phyloP scores from a whole-genome alignment of 2,888 invertebrate species.

The Yponomeuta cagnagella region DNA sequence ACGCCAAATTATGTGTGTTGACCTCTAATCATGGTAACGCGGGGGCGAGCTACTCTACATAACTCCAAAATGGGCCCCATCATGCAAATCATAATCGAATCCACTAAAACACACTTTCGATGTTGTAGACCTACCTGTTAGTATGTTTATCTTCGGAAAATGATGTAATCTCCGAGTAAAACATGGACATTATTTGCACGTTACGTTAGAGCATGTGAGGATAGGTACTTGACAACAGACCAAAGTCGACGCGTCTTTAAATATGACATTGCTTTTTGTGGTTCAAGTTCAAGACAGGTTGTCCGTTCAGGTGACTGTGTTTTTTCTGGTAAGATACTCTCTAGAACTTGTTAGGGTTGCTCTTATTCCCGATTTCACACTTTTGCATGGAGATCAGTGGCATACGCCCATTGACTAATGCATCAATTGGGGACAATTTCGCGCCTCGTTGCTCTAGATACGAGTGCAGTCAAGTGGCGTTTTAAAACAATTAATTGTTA shows the following conservation, averaged over 20 bases:
- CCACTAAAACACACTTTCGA: conserved; percentile 11
- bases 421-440: conserved; percentile 68
- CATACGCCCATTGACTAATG: conserved; percentile 39
- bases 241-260: conserved; percentile 34
- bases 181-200: conserved; percentile 49
- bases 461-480: conserved; percentile 32
- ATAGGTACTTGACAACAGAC: conserved; percentile 32
- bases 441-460: conserved; percentile 36
- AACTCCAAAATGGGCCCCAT: conserved; percentile 9
- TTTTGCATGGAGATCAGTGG: conserved; percentile 27
- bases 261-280: conserved; percentile 51
- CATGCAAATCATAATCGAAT: conserved; percentile 12
- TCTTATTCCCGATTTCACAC: conserved; percentile 24
- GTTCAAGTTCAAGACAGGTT: conserved; percentile 62
- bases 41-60: conserved; percentile 37
- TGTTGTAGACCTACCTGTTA: neutral
- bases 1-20: conserved; percentile 38
- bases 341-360: conserved; percentile 1
- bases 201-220: conserved; percentile 48
- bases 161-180: conserved; percentile 56
- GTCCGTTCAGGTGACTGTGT: conserved; percentile 5
- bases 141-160: conserved; percentile 21
- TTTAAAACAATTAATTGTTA: conserved; percentile 49
- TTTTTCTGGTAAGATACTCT: neutral
- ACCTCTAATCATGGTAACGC: conserved; percentile 27